Base-by-base conservation (phyloP, 2,113 vertebrate genomes). In the Sinocyclocheilus anophthalmus region DNA sequence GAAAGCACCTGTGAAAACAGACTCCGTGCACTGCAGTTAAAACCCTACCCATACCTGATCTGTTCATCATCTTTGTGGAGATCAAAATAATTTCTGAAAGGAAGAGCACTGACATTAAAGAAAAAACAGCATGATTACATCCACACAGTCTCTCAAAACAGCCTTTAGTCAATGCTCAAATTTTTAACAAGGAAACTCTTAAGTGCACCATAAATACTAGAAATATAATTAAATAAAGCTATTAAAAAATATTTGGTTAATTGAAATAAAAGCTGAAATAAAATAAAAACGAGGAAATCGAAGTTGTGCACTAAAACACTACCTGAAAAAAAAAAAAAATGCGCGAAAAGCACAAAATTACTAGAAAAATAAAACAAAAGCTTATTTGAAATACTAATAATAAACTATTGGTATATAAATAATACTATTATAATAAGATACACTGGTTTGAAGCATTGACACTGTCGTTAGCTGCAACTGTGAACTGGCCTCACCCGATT, bases 41-140 rank as follows among this genome's bases (percentile, higher is more conserved):
- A 59, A 83, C 72, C 59, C 69, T 83, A 83, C 61, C 77, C 87
- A 87, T 92, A 94, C 92, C 89, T 90, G 90, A 48, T 72, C 83
- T 93, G 91, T 91, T 90, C 87, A 94, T 83, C 91, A 94, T 90
- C 91, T 94, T 93, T 91, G 91, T 85, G 85, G 91, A 91, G 88
- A 95, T 90, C 92, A 95, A 81, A 89, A 92, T 88, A 92, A 94
- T 82, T 90, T 94, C 92, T 93, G 92, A 61, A 94, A 92, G 92
- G 87, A 86, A 89, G 85, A 88, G 83, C 70, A 89, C 33, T 76
- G 57, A 73, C 48, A 87, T 81, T 75, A 73, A 67, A 63, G 59
- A 14, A 86, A 13, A 16, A 57, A 33, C n/a, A 76, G 20, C 0
- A 26, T 69, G 63, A 70, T 45, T 81, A 18, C 37, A 76, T n/a